These are phyloP conservation scores for Anseranas semipalmata DNA, from an alignment of 2,113 vertebrate species.

Conservation along the genomic window DNA sequence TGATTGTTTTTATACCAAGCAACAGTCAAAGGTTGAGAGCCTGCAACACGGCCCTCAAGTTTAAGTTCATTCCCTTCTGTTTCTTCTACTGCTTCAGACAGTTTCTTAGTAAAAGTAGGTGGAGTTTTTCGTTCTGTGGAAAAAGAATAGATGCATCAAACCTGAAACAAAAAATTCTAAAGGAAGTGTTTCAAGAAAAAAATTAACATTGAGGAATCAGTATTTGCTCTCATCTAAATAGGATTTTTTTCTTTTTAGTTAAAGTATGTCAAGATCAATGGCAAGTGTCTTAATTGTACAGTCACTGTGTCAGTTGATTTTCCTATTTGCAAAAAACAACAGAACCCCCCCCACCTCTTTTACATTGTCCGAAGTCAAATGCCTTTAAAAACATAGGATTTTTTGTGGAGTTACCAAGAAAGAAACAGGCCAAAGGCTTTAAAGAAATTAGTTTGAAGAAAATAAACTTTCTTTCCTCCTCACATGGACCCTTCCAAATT, in stretches of 20 bases:
- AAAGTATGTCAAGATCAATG: neutral
- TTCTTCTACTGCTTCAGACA: conserved; percentile 90
- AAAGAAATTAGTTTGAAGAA: neutral
- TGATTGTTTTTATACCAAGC: conserved; percentile 89
- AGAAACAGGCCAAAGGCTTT: neutral
- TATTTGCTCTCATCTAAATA: neutral
- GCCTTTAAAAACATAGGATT: neutral
- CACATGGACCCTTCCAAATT: neutral
- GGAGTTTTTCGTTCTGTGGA: conserved; percentile 90
- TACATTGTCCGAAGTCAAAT: neutral
- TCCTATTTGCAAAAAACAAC: neutral
- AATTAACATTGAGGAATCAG: neutral
- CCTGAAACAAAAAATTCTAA: neutral
- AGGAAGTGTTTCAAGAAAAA: neutral
- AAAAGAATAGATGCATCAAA: neutral
- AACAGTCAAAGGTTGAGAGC: conserved; percentile 90
- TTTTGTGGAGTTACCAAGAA: neutral
- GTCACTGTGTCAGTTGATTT: neutral
- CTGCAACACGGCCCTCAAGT: conserved; percentile 89
- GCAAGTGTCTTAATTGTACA: neutral
- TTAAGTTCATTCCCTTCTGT: conserved; percentile 89
- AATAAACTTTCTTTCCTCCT: neutral
- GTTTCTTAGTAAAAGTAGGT: conserved; percentile 94
- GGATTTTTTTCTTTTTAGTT: neutral
- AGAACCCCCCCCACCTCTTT: neutral